Base-by-base conservation (phyloP, 2,113 vertebrate genomes). In the Sinocyclocheilus anshuiensis region DNA sequence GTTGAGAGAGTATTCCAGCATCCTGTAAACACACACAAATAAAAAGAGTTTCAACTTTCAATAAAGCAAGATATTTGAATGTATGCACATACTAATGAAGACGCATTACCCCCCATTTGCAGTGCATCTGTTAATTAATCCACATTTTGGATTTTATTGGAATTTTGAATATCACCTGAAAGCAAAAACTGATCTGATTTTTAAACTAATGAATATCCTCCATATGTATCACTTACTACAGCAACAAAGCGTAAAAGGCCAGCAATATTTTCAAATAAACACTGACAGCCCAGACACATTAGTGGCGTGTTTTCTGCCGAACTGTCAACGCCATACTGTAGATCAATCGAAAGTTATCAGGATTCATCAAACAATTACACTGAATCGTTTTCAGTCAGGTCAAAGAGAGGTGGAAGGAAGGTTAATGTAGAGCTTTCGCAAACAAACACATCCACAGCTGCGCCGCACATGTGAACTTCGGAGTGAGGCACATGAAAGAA, bases 1-100 rank as follows among this genome's bases (percentile, higher is more conserved):
- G 95, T 99, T 97, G 93, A 99, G 94, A 16, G 98, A 99, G 85
- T 99, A 99, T 92, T 99, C 98, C 95, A 99, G 91, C 97, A 99
- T 99, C 94, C 98, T 99, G 95, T 63, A 83, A 87, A 87, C 29
- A 83, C 20, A 82, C 7, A 87, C 8, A 76, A 22, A 83, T 10
- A 45, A 77, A 78, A 18, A 12, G n/a, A n/a, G 33, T 33, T 57
- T 42, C 4, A 72, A 22, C 36, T 72, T 72, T 74, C 22, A 11
- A 42, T 42, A 77, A 77, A 77, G 24, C 48, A 48, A 76, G 42
- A 76, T 15, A 16, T 16, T 63, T 24, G 22, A 61, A 42, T 45
- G 33, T 9, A 79, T 79, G 33, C 55, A 61, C 1, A 2, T n/a
- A 10, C 1, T 63, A 80, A 80, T 24, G 20, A 80, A 39, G 11